Evolutionary conservation across 1,140 invertebrate species (phyloP), one percentile per base, ranked within the genome.

Genomic region (Drosophila ohnishii): DNA sequence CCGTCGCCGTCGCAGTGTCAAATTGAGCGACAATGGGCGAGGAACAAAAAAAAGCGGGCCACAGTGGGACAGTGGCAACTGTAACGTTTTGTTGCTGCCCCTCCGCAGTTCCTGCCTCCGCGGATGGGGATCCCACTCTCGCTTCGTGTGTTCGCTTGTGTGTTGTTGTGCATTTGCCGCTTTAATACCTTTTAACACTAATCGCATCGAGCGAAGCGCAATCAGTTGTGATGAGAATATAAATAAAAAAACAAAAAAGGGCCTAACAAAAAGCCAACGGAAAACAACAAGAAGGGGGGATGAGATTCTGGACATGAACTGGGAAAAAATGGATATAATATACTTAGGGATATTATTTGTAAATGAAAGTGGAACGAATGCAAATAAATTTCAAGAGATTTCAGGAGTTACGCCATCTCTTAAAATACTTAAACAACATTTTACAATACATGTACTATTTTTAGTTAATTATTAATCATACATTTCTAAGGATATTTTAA

Each of bases 141-240:
- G 19, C 32, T 64, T 40, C 47, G 59, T 42, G 25, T 57, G 28
- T 39, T 9, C 30, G 58, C 11, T 5, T 48, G 66, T 60, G 39
- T 57, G 75, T 87, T 87, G 82, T 61, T 87, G 80, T 88, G 85
- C 84, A 88, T 88, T 88, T 88, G 84, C 84, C 84, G 84, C 84
- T 88, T 88, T 88, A 88, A 88, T 88, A 88, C 84, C 84, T 88
- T 88, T 88, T 88, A 88, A 88, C 84, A 88, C 84, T 88, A 88
- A 88, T 88, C 84, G 84, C 84, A 88, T 88, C 84, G 85, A 88
- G 80, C 84, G 84, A 82, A 84, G 78, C 80, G 84, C 84, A 88
- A 88, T 88, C 84, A 88, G 85, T 88, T 88, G 84, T 88, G 84
- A 88, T 88, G 84, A 84, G 84, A 88, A 88, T 88, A 88, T 88